Evolutionary conservation across 2,888 invertebrate genomes (phyloP).

Genomic region (Polyploca ridens): DNA sequence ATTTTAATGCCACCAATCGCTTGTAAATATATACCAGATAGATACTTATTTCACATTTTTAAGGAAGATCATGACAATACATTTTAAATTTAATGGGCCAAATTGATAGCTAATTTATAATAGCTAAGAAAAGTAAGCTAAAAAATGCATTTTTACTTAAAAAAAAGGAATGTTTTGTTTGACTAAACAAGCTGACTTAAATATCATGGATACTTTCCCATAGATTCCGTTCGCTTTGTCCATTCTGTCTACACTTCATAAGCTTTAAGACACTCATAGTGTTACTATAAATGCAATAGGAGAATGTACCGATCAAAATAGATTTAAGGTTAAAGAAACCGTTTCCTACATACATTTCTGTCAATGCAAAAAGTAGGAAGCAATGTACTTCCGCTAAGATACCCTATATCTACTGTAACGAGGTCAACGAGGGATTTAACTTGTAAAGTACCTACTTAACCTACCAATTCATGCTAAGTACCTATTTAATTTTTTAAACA

Average conservation of each 20-base stretch:
- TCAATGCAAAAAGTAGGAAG: conserved; percentile 1
- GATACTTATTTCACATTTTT: no score
- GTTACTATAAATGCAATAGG: neutral
- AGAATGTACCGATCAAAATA: neutral
- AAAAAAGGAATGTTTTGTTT: no score
- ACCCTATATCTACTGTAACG: neutral
- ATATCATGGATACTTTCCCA: no score
- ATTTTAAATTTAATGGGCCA: no score
- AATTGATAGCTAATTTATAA: no score
- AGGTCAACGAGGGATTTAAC: conserved; percentile 2
- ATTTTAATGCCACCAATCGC: no score
- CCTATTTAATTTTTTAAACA: neutral
- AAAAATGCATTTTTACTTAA: no score
- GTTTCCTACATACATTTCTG: neutral
- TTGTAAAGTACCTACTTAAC: neutral
- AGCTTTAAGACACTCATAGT: neutral
- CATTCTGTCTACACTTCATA: neutral
- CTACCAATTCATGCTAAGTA: neutral
- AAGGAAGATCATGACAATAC: no score
- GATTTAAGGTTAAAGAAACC: neutral
- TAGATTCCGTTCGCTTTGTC: no score
- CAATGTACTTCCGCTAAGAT: neutral
- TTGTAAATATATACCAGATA: no score
- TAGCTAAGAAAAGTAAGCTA: no score
- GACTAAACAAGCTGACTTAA: no score